These are phyloP conservation scores for Psococerastis gibbosa DNA, from an alignment of 2,888 invertebrate genomes.

Conservation along the genomic window DNA sequence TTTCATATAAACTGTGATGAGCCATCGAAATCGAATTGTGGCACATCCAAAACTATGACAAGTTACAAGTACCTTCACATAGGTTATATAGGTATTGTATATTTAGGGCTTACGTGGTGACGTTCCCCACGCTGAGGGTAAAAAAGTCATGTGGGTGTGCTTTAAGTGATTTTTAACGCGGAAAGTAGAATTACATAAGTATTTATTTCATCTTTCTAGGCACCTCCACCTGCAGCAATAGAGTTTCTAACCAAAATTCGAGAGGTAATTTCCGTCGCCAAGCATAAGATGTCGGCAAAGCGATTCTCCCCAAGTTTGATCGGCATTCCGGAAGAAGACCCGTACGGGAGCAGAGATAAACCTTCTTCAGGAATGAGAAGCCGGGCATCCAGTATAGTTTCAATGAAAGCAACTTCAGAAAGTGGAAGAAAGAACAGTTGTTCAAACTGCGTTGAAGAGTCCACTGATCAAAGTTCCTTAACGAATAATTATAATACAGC, in stretches of 20 bases:
- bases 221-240: slow-evolving; percentile 75
- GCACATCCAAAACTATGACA: no score
- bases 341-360: slow-evolving; percentile 21
- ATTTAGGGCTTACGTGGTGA: no score
- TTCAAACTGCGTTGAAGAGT: slow-evolving; percentile 36
- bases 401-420: slow-evolving; percentile 18
- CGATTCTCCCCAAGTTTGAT: slow-evolving; percentile 57
- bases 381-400: slow-evolving; percentile 15
- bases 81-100: no score
- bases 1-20: not conserved
- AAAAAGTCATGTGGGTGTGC: no score
- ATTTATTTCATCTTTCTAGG: slow-evolving; percentile 33
- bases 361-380: slow-evolving; percentile 17
- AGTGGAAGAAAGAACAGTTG: slow-evolving; percentile 31
- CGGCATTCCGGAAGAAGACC: slow-evolving; percentile 66
- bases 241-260: slow-evolving; percentile 78
- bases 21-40: not conserved
- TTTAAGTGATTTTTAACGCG: slow-evolving; percentile 10
- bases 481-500: not conserved
- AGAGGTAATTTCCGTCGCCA: slow-evolving; percentile 76
- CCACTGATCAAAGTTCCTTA: no score
- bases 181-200: no score
- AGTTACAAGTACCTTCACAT: no score
- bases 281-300: slow-evolving; percentile 69
- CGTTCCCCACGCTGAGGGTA: no score